A percentile compares a stretch with the other conserved stretches of the same genome.
These are phyloP conservation scores for Orientallactaga bullata DNA, from an alignment of 2,113 vertebrate species.

Conservation along the genomic window DNA sequence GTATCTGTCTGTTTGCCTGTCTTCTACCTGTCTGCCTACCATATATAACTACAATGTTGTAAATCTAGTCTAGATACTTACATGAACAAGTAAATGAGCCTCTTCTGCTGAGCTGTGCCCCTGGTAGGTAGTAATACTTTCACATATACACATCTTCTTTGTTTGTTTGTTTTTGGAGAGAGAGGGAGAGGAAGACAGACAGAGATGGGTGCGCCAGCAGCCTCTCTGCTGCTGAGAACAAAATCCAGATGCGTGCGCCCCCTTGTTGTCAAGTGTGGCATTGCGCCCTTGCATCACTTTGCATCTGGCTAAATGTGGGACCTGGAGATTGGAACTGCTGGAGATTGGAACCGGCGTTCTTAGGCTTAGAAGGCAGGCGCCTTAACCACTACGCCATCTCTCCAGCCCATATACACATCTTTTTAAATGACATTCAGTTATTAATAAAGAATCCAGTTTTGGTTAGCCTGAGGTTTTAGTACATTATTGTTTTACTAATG, in stretches of 20 bases:
- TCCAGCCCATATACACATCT: neutral
- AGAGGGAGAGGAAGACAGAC: too few species aligned
- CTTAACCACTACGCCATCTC: too few species aligned
- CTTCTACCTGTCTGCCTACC: neutral
- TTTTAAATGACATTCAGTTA: neutral
- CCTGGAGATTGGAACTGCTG: too few species aligned
- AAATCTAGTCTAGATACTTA: neutral
- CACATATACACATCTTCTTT: neutral
- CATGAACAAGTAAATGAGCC: neutral
- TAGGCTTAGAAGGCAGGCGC: too few species aligned
- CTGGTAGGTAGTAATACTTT: neutral
- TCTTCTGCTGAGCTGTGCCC: neutral
- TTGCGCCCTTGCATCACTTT: too few species aligned
- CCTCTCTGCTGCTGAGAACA: too few species aligned
- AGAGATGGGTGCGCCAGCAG: too few species aligned
- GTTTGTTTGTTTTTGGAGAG: too few species aligned
- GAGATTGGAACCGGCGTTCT: too few species aligned
- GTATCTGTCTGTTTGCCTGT: neutral
- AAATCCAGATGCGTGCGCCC: too few species aligned
- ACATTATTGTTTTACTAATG: neutral
- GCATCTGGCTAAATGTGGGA: too few species aligned
- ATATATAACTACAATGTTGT: neutral
- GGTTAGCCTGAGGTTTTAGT: slow-evolving; percentile 7
- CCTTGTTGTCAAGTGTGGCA: too few species aligned
- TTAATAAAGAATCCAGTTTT: neutral